phyloP scores from a whole-genome alignment of 2,113 vertebrate genomes.

The Arizona elegans region DNA sequence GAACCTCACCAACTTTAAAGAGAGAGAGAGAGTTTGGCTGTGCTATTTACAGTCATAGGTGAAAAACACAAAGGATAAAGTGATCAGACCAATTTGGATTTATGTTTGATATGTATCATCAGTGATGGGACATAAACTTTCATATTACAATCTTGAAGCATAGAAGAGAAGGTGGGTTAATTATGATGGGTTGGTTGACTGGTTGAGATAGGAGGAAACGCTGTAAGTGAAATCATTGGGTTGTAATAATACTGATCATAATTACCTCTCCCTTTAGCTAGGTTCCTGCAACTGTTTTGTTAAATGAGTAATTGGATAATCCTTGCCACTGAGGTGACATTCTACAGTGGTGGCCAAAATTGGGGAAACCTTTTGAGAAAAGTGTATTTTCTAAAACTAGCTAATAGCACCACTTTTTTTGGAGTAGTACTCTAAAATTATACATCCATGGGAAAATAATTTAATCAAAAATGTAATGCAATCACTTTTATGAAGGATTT shows the following conservation, averaged over 20 bases:
- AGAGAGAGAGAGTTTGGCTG: not conserved
- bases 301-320: not conserved
- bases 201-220: constrained; percentile 14
- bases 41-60: not conserved
- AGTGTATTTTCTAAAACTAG: no score
- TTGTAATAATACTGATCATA: not conserved
- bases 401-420: no score
- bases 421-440: no score
- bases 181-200: not conserved
- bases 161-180: constrained; percentile 26
- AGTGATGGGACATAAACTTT: not conserved
- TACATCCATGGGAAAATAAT: no score
- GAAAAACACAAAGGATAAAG: constrained; percentile 10
- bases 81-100: constrained; percentile 40
- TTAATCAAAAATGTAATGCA: no score
- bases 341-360: not conserved
- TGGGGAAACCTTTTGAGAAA: no score
- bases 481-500: no score
- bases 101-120: constrained; percentile 22
- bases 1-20: not conserved
- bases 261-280: not conserved
- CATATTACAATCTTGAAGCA: not conserved
- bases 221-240: not conserved
- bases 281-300: not conserved
- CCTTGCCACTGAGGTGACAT: not conserved